Evolutionary conservation across 2,888 invertebrate genomes (phyloP).

Genomic region (Stenurella melanura): DNA sequence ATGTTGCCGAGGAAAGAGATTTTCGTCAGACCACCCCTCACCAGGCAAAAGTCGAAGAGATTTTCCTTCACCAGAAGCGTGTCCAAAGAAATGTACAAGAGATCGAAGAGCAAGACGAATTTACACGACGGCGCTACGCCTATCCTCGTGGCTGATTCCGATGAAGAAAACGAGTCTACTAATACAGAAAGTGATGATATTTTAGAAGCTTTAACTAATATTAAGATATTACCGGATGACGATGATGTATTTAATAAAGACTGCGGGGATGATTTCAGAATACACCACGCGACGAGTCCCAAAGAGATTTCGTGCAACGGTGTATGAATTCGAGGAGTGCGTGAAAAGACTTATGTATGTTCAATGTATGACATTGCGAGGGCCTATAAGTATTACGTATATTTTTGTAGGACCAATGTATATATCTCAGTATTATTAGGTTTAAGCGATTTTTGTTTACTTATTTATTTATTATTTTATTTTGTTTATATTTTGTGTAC

Average conservation of each 20-base stretch:
- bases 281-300: constrained; percentile 52
- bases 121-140: constrained; percentile 76
- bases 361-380: constrained; percentile 2
- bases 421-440: constrained; percentile 50
- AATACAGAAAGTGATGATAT: constrained; percentile 57
- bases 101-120: constrained; percentile 75
- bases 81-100: constrained; percentile 75
- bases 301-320: constrained; percentile 61
- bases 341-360: constrained; percentile 13
- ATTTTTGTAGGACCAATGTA: constrained; percentile 45
- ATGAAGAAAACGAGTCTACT: constrained; percentile 59
- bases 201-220: constrained; percentile 59
- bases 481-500: constrained; percentile 40
- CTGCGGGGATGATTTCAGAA: constrained; percentile 57
- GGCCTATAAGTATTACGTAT: constrained; percentile 38
- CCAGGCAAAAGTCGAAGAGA: constrained; percentile 75
- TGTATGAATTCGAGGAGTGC: constrained; percentile 43
- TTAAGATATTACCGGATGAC: constrained; percentile 51
- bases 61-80: constrained; percentile 78
- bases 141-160: constrained; percentile 75
- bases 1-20: constrained; percentile 71
- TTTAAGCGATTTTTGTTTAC: constrained; percentile 43
- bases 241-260: constrained; percentile 63
- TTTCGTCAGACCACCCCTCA: constrained; percentile 73
- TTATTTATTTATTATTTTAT: constrained; percentile 42